Conservation (phyloP, 2,113 vertebrate genomes). For the Sitta europaea region DNA sequence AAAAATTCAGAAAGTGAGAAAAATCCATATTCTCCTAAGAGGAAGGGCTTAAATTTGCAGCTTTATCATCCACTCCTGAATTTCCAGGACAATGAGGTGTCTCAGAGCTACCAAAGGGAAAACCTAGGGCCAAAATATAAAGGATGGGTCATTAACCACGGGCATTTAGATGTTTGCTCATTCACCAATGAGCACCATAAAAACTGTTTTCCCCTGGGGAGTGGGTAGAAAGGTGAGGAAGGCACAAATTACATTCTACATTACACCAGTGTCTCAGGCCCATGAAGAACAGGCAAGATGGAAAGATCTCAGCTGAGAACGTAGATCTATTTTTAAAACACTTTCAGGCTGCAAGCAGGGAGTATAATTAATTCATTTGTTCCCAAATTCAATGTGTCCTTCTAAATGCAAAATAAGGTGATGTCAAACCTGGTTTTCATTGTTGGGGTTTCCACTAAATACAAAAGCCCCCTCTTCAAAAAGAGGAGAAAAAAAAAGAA, state of each 20-base stretch:
- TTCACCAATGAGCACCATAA: background rate
- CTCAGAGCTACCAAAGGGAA: background rate
- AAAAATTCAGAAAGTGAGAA: background rate
- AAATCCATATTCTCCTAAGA: background rate
- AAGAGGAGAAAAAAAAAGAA: background rate
- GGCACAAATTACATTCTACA: background rate
- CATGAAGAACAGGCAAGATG: background rate
- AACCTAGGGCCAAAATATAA: background rate
- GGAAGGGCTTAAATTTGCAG: background rate
- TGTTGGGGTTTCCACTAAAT: background rate
- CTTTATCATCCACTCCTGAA: background rate
- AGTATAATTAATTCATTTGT: slow-evolving; percentile 20
- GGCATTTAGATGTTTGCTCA: background rate
- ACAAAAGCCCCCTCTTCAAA: background rate
- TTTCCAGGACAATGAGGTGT: background rate
- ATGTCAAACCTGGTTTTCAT: background rate
- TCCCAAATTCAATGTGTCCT: background rate
- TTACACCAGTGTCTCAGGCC: background rate
- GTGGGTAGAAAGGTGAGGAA: background rate
- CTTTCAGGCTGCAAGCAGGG: background rate
- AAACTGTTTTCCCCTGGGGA: background rate
- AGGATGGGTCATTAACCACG: background rate
- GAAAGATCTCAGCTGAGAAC: background rate
- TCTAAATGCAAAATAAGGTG: background rate
- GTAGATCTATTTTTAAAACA: background rate